A percentile compares a stretch with the other conserved stretches of the same genome.
Conservation (phyloP, 2,888 invertebrate species). For the Gibbula magus region DNA sequence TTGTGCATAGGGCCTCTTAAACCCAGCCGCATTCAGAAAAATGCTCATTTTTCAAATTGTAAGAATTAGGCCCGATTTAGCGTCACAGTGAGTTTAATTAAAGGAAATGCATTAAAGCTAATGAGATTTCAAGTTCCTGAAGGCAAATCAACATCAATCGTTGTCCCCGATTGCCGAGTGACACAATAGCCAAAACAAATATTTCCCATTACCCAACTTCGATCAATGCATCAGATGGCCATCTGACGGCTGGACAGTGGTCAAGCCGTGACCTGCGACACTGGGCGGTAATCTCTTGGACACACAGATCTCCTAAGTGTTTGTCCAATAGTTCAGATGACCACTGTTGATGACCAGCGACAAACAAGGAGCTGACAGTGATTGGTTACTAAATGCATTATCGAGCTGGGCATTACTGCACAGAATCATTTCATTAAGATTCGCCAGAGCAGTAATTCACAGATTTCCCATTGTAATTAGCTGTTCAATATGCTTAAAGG, state of each 20-base stretch:
- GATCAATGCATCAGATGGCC: neutral
- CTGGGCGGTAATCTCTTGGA: neutral
- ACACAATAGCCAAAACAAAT: constrained; percentile 1
- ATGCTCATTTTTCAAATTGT: no score
- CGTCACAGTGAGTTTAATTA: neutral
- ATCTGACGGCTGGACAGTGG: neutral
- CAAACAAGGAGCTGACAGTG: neutral
- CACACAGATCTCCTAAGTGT: neutral
- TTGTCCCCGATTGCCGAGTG: neutral
- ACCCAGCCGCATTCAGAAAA: no score
- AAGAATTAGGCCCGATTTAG: no score
- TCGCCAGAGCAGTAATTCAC: neutral
- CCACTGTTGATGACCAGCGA: neutral
- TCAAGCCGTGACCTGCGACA: neutral
- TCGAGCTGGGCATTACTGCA: neutral
- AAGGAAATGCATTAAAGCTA: neutral
- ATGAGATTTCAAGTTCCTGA: neutral
- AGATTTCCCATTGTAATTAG: neutral
- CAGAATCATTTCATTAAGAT: neutral
- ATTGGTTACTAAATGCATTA: neutral
- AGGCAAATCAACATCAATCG: neutral
- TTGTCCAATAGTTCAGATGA: neutral
- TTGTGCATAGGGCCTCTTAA: no score
- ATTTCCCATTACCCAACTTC: neutral
- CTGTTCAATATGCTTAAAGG: constrained; percentile 5